phyloP scores from a whole-genome alignment of 2,888 invertebrate genomes.

The Caenorhabditis japonica region DNA sequence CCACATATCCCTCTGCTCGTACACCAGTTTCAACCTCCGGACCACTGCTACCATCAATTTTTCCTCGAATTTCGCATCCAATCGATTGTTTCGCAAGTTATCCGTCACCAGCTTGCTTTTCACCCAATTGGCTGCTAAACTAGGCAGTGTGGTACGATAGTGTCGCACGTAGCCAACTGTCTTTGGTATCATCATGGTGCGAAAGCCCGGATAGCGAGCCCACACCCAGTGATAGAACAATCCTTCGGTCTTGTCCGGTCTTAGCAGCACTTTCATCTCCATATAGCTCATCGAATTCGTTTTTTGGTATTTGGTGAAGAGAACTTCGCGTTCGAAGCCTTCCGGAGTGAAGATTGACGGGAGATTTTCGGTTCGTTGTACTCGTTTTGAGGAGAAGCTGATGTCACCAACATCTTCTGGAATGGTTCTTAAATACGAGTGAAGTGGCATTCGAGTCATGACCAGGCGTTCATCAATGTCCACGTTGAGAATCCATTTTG shows the following conservation, averaged over 20 bases:
- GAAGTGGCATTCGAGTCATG: background rate
- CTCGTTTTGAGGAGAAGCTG: background rate
- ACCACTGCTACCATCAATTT: background rate
- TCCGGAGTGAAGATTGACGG: slow-evolving; percentile 1
- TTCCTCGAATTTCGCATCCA: background rate
- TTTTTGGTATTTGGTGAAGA: background rate
- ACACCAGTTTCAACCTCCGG: background rate
- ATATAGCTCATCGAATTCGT: background rate
- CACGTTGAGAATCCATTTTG: slow-evolving; percentile 24
- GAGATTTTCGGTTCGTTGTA: background rate
- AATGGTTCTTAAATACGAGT: too few relatives aligned
- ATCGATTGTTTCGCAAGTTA: background rate
- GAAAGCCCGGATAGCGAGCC: slow-evolving; percentile 1
- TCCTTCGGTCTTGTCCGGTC: background rate
- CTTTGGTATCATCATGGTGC: background rate
- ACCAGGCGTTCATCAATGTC: slow-evolving; percentile 25
- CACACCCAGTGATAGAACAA: slow-evolving; percentile 7
- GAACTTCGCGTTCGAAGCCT: background rate
- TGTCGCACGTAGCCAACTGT: background rate
- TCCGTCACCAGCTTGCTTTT: too few relatives aligned
- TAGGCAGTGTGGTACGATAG: background rate
- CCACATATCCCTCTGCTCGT: background rate
- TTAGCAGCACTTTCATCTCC: background rate
- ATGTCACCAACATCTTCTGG: background rate
- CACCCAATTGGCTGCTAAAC: background rate